These are phyloP conservation scores for Akabosia matsudoensis DNA, from an alignment of 1,140 invertebrate species.

Conservation along the genomic window DNA sequence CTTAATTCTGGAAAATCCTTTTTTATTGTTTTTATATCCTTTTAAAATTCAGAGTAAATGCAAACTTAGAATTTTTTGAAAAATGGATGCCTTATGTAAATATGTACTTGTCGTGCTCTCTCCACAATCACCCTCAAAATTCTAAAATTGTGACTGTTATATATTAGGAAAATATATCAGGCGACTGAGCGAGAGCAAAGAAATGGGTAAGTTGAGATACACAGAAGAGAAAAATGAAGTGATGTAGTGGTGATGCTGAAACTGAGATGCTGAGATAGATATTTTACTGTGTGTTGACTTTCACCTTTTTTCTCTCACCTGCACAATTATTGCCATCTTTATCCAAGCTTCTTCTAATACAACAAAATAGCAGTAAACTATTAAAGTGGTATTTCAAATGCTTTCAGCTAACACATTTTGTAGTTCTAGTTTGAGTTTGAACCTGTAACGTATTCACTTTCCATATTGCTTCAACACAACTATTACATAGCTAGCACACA, in stretches of 20 bases:
- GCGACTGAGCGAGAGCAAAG: slow-evolving; percentile 47
- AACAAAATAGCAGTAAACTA: not conserved
- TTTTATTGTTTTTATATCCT: not conserved
- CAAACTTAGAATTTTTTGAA: too few relatives aligned
- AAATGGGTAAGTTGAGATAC: slow-evolving; percentile 43
- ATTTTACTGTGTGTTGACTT: not conserved
- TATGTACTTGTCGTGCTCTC: not conserved
- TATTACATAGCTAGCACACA: too few relatives aligned
- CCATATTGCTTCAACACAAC: too few relatives aligned
- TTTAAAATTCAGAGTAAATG: not conserved
- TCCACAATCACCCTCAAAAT: not conserved
- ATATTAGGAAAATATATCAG: slow-evolving; percentile 47
- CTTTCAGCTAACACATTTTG: too few relatives aligned
- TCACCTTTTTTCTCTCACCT: not conserved
- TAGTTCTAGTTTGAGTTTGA: too few relatives aligned
- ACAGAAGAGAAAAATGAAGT: not conserved
- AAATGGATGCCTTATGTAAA: not conserved
- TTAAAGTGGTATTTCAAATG: too few relatives aligned
- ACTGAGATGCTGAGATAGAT: too few relatives aligned
- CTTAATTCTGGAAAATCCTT: not conserved
- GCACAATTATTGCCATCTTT: not conserved
- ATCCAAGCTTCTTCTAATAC: not conserved
- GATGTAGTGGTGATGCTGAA: not conserved
- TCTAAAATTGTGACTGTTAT: slow-evolving; percentile 23
- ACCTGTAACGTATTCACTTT: too few relatives aligned